Evolutionary conservation across 2,113 vertebrate species (phyloP).

Genomic region (Neopipo cinnamomea): DNA sequence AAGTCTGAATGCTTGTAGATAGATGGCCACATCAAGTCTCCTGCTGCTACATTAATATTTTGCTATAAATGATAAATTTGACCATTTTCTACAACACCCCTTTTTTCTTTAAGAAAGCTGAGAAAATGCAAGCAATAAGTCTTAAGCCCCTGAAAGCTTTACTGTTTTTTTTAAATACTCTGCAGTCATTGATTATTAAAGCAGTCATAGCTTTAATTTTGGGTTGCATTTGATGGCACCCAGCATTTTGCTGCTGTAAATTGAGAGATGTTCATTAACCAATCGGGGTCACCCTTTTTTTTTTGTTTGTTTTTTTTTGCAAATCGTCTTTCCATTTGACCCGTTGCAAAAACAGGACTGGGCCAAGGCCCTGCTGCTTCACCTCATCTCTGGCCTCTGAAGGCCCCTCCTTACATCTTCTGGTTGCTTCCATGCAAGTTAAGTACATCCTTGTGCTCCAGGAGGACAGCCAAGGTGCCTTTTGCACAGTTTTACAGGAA

Average conservation of each 20-base stretch:
- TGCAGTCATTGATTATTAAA: constrained; percentile 78
- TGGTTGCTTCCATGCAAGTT: neutral
- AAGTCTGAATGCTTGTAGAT: constrained; percentile 82
- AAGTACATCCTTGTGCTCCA: neutral
- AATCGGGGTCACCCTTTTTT: neutral
- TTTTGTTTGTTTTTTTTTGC: neutral
- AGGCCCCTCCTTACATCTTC: neutral
- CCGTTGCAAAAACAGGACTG: neutral
- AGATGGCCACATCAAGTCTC: constrained; percentile 83
- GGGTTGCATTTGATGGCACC: constrained; percentile 66
- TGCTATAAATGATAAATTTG: constrained; percentile 84
- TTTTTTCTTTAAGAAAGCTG: constrained; percentile 83
- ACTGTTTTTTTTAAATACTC: constrained; percentile 74
- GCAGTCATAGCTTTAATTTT: constrained; percentile 74
- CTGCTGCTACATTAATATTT: constrained; percentile 86
- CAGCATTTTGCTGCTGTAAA: constrained; percentile 57
- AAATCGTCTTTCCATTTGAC: constrained; percentile 4
- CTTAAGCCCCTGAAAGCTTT: constrained; percentile 75
- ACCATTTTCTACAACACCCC: constrained; percentile 80
- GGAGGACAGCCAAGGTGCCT: neutral
- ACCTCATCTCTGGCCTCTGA: neutral
- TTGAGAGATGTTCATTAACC: constrained; percentile 55
- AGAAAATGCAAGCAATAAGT: constrained; percentile 80
- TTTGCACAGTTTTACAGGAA: neutral
- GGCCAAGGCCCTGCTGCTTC: neutral